These are phyloP conservation scores for Heteronetta atricapilla DNA, from an alignment of 2,113 vertebrate genomes.

Conservation along the genomic window DNA sequence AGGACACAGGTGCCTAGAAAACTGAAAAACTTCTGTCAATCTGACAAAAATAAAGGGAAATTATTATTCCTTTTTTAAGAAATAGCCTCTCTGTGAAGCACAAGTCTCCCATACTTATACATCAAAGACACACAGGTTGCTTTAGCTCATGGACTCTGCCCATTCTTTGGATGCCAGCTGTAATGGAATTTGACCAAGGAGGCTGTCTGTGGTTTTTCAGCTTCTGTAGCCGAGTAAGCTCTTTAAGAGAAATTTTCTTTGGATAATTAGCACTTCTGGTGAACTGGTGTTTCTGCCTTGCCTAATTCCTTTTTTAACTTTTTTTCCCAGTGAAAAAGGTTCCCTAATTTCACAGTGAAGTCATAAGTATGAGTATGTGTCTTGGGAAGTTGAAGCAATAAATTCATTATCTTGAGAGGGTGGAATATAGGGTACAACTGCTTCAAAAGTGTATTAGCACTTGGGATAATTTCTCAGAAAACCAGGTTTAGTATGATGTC, in stretches of 20 bases:
- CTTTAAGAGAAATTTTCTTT: background rate
- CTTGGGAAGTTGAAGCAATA: background rate
- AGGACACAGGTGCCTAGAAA: background rate
- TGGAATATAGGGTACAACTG: background rate
- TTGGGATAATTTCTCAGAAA: background rate
- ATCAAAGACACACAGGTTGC: background rate
- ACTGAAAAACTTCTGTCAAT: background rate
- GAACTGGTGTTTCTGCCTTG: background rate
- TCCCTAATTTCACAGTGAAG: background rate
- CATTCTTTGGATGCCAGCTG: background rate
- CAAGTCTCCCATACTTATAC: background rate
- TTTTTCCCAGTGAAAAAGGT: too few species aligned
- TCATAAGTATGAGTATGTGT: background rate
- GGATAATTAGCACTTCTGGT: background rate
- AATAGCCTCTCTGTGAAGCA: background rate
- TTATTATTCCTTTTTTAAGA: background rate
- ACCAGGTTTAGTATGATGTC: background rate
- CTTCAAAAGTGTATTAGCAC: background rate
- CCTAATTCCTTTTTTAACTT: background rate
- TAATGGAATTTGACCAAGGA: background rate
- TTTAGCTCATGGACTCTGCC: background rate
- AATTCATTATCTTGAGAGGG: background rate
- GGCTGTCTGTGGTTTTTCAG: background rate
- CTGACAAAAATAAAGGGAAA: background rate
- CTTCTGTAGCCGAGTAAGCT: background rate